Percentiles rank a stretch among this genome's conserved stretches.
These are phyloP conservation scores for Oostethus manadensis DNA, from an alignment of 2,113 vertebrate genomes.

Conservation along the genomic window DNA sequence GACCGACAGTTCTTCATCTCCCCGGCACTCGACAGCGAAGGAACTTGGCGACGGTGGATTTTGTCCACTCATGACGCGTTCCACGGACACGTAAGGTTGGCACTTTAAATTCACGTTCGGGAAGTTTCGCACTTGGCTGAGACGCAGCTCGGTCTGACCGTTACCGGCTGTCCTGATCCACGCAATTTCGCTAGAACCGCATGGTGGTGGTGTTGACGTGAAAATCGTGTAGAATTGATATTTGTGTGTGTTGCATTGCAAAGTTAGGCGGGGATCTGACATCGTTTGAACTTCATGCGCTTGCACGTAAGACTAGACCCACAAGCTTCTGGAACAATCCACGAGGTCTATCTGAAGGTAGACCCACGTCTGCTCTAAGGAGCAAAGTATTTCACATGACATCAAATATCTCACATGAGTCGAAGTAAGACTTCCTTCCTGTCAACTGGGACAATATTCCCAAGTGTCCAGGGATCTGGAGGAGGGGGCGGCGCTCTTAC, in stretches of 20 bases:
- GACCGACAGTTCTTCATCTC: constrained; percentile 39
- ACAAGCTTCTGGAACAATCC: not conserved
- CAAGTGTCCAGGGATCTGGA: not conserved
- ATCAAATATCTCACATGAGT: not conserved
- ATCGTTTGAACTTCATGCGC: not conserved
- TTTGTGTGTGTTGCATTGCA: not conserved
- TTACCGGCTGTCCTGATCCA: not conserved
- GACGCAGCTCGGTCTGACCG: not conserved
- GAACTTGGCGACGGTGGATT: constrained; percentile 12
- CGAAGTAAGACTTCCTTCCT: no score
- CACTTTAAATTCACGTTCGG: not conserved
- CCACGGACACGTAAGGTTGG: constrained; percentile 31
- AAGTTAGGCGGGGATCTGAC: no score
- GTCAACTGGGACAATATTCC: not conserved
- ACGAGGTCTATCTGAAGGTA: not conserved
- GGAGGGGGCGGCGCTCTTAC: constrained; percentile 18
- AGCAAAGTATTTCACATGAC: constrained; percentile 24
- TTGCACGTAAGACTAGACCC: not conserved
- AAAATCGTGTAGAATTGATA: not conserved
- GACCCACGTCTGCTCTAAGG: constrained; percentile 5
- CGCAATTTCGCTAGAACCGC: not conserved
- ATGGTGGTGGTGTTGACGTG: not conserved
- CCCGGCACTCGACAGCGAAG: constrained; percentile 13
- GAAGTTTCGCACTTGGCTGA: not conserved
- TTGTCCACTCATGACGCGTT: constrained; percentile 32